Conservation (phyloP, 1,140 invertebrate genomes). For the Agrilus planipennis region DNA sequence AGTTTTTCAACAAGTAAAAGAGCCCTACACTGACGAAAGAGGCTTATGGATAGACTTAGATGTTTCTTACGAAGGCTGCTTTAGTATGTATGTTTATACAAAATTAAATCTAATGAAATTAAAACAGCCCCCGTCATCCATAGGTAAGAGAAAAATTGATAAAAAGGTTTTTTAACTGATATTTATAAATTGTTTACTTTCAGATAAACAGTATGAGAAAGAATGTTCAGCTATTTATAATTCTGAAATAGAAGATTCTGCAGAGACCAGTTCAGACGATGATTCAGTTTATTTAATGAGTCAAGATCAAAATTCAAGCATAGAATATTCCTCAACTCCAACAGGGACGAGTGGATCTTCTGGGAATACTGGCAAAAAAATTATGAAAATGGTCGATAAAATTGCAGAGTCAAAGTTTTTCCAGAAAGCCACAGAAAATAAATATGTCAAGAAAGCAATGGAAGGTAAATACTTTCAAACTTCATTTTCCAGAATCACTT, state of each 20-base stretch:
- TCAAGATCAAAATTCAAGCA: slow-evolving; percentile 17
- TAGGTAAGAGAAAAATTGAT: slow-evolving; percentile 14
- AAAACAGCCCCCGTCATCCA: slow-evolving; percentile 33
- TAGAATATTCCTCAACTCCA: slow-evolving; percentile 11
- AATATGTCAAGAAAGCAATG: slow-evolving; percentile 68
- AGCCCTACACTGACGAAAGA: slow-evolving; percentile 67
- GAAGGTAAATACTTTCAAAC: slow-evolving; percentile 39
- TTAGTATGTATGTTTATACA: slow-evolving; percentile 86
- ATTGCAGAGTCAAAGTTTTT: slow-evolving; percentile 86
- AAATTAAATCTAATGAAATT: slow-evolving; percentile 91
- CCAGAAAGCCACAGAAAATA: slow-evolving; percentile 63
- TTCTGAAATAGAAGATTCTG: slow-evolving; percentile 83
- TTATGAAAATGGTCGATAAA: slow-evolving; percentile 79
- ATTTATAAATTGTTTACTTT: background rate
- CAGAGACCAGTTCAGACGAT: slow-evolving; percentile 82
- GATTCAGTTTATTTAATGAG: slow-evolving; percentile 43
- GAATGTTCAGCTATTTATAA: slow-evolving; percentile 27
- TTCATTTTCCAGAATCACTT: background rate
- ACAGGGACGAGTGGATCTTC: slow-evolving; percentile 12
- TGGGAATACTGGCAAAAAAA: slow-evolving; percentile 47
- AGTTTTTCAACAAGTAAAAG: slow-evolving; percentile 58
- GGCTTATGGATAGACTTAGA: slow-evolving; percentile 91
- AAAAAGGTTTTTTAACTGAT: no score
- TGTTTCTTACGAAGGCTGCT: slow-evolving; percentile 76
- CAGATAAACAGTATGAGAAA: background rate